phyloP scores from a whole-genome alignment of 2,113 vertebrate genomes.

The Bos javanicus region DNA sequence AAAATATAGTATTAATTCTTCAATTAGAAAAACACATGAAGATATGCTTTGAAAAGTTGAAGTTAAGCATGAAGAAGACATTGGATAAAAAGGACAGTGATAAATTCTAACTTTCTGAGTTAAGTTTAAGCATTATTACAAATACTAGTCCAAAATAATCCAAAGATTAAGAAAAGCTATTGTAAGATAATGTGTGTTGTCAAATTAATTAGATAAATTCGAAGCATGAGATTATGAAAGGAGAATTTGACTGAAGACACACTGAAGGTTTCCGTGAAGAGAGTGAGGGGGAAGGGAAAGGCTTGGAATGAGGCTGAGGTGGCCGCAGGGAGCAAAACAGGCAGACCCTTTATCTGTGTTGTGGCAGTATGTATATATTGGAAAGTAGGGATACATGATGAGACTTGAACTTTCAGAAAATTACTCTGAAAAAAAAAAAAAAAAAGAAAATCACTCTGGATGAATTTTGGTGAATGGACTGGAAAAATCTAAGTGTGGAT shows the following conservation, averaged over 20 bases:
- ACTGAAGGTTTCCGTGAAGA: neutral
- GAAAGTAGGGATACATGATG: neutral
- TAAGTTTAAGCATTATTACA: neutral
- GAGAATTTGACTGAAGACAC: neutral
- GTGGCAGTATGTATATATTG: neutral
- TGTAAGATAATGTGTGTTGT: neutral
- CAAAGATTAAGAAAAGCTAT: neutral
- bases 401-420: neutral
- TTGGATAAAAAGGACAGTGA: neutral
- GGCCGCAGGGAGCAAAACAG: neutral
- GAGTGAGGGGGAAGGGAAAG: neutral
- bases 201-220: neutral
- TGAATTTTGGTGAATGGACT: neutral
- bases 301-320: neutral
- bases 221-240: neutral
- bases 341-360: neutral
- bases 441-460: neutral
- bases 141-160: neutral
- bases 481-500: neutral
- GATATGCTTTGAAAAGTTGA: neutral
- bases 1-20: neutral
- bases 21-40: neutral
- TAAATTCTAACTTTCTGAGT: neutral
- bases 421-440: neutral
- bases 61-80: neutral